Evolutionary conservation across 2,797 vertebrate genomes (phyloP).

Genomic region (Petrocephalus sullivani): DNA sequence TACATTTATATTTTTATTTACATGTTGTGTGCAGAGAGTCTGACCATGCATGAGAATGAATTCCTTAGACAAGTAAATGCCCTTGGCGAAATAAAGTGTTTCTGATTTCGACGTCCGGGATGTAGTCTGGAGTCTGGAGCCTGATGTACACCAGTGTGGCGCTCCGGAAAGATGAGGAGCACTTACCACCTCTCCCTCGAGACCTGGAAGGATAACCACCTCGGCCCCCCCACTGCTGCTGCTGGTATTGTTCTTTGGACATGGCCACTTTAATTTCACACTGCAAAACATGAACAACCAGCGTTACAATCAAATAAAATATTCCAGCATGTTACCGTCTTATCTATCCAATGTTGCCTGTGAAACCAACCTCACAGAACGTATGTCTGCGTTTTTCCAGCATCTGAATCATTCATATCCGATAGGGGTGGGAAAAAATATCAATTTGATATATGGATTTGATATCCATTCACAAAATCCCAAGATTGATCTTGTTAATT

Average conservation of each 20-base stretch:
- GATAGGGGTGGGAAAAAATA: background rate
- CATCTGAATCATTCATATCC: background rate
- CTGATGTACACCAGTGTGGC: background rate
- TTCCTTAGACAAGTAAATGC: background rate
- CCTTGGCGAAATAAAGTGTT: background rate
- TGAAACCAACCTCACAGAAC: background rate
- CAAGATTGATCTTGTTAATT: background rate
- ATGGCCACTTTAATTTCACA: slow-evolving; percentile 99
- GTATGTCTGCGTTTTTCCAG: background rate
- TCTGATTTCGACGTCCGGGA: background rate
- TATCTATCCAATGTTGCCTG: background rate
- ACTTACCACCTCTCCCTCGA: slow-evolving; percentile 85
- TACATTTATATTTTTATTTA: background rate
- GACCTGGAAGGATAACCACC: slow-evolving; percentile 79
- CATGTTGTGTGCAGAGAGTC: background rate
- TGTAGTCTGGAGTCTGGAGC: background rate
- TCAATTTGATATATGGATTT: background rate
- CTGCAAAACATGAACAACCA: slow-evolving; percentile 48
- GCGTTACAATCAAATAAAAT: background rate
- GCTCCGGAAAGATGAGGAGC: background rate
- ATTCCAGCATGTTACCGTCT: background rate
- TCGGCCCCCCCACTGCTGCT: slow-evolving; percentile 90
- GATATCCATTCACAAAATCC: background rate
- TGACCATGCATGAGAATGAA: background rate
- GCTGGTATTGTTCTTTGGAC: slow-evolving; percentile 98